Evolutionary conservation across 2,797 vertebrate genomes (phyloP).

Genomic region (Bradypodion ventrale): DNA sequence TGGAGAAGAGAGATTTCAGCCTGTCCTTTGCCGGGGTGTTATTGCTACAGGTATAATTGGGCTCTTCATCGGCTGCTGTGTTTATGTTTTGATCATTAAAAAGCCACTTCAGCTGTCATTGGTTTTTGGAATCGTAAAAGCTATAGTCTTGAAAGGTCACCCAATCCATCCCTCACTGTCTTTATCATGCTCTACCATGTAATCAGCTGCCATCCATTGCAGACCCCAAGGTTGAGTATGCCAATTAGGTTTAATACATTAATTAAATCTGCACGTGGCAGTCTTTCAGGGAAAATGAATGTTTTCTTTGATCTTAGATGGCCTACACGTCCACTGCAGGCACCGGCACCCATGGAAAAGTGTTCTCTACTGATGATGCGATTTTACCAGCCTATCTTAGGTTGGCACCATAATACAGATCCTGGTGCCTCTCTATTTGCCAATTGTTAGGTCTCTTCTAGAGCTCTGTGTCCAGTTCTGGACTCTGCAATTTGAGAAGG

Average conservation of each 20-base stretch:
- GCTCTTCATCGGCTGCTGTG: slow-evolving; percentile 39
- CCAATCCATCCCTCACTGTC: neutral
- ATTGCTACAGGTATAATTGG: slow-evolving; percentile 45
- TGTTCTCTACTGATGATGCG: too few species aligned
- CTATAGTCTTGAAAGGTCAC: neutral
- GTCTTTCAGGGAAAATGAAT: neutral
- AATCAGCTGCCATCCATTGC: neutral
- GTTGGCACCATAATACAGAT: too few species aligned
- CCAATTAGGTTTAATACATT: neutral
- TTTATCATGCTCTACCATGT: neutral
- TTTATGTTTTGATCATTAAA: slow-evolving; percentile 57
- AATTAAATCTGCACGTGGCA: neutral
- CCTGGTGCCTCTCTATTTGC: too few species aligned
- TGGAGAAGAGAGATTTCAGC: slow-evolving; percentile 23
- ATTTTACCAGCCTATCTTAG: too few species aligned
- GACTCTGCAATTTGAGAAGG: too few species aligned
- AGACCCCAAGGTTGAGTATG: neutral
- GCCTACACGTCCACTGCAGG: too few species aligned
- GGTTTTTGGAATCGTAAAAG: slow-evolving; percentile 15
- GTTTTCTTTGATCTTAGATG: neutral
- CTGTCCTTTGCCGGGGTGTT: neutral
- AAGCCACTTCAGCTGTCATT: slow-evolving; percentile 41
- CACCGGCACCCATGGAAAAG: too few species aligned
- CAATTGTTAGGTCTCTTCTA: too few species aligned
- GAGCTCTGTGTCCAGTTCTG: too few species aligned